These are phyloP conservation scores for Eretmochelys imbricata DNA, from an alignment of 2,113 vertebrate species.

Conservation along the genomic window DNA sequence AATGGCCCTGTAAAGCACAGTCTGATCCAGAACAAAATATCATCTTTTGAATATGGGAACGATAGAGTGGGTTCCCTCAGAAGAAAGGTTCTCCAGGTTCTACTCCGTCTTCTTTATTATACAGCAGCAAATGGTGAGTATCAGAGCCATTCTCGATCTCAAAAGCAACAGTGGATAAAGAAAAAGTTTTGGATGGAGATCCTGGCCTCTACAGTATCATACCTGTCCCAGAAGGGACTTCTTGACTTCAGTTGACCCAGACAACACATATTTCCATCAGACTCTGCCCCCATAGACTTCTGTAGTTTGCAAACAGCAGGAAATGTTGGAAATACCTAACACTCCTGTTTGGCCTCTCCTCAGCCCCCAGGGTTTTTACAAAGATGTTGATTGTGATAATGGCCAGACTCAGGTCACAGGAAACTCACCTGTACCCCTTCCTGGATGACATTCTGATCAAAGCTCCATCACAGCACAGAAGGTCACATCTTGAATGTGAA, in stretches of 20 bases:
- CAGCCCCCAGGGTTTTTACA: background rate
- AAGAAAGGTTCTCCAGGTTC: background rate
- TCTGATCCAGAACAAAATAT: background rate
- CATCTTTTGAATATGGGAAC: background rate
- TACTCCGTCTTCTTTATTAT: background rate
- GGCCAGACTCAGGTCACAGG: background rate
- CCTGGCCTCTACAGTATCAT: too few species aligned
- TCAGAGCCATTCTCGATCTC: background rate
- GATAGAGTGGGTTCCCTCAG: background rate
- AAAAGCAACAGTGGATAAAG: too few species aligned
- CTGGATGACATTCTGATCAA: background rate
- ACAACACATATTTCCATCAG: background rate
- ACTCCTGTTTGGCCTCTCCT: background rate
- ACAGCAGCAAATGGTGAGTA: background rate
- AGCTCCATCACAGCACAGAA: background rate
- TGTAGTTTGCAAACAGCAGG: background rate
- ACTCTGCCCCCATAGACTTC: background rate
- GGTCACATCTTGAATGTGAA: background rate
- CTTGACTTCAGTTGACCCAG: background rate
- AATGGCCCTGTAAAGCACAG: background rate
- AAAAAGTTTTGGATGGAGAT: too few species aligned
- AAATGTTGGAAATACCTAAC: background rate
- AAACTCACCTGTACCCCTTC: background rate
- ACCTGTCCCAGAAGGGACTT: too few species aligned
- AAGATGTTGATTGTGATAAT: background rate